These are phyloP conservation scores for Haliclystus octoradiatus DNA, from an alignment of 30 jellyfish, hydroid and myxozoan genomes.

Conservation along the genomic window DNA sequence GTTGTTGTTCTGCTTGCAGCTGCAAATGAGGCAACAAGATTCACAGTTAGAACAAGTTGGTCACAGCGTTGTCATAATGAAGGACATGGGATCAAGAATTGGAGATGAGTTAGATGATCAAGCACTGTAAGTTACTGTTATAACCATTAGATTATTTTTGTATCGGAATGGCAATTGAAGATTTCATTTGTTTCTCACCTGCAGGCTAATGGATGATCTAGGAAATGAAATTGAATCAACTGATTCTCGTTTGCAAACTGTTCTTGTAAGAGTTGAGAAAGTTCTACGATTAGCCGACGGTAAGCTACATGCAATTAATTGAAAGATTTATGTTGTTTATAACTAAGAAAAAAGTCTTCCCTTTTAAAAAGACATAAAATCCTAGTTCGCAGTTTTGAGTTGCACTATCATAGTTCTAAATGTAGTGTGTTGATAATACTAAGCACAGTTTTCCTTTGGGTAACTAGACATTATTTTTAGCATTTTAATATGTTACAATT, in stretches of 20 bases:
- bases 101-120: slow-evolving; percentile 91
- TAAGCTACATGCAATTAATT: too few species aligned
- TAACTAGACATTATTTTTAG: too few species aligned
- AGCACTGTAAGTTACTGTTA: slow-evolving; percentile 44
- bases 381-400: too few species aligned
- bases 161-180: background rate
- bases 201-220: slow-evolving; percentile 79
- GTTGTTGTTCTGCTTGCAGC: slow-evolving; percentile 10
- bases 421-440: too few species aligned
- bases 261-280: slow-evolving; percentile 88
- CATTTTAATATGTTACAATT: background rate
- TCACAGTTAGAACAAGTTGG: slow-evolving; percentile 81
- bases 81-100: slow-evolving; percentile 72
- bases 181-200: background rate
- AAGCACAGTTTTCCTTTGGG: too few species aligned
- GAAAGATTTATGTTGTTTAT: too few species aligned
- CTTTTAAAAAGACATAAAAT: too few species aligned
- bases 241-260: slow-evolving; percentile 92
- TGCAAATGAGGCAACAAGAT: slow-evolving; percentile 67
- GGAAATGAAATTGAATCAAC: slow-evolving; percentile 90
- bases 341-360: too few species aligned
- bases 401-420: too few species aligned
- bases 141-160: background rate
- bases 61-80: slow-evolving; percentile 88
- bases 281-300: slow-evolving; percentile 90